Conservation (phyloP, 1,140 invertebrate species). For the Harlomillsia oculata region DNA sequence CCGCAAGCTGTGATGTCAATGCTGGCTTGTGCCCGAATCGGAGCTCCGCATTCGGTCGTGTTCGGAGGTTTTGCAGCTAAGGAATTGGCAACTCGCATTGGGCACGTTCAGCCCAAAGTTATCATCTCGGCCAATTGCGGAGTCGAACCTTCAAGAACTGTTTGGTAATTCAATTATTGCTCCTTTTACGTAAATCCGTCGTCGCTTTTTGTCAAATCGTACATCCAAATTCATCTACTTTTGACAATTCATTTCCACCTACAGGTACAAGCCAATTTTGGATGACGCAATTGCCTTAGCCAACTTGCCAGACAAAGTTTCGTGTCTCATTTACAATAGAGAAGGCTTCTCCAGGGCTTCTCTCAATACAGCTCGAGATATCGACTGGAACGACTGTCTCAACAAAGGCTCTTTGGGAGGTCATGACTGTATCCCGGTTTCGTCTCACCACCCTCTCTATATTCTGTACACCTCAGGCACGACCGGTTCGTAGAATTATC, state of each 20-base stretch:
- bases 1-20: conserved; percentile 82
- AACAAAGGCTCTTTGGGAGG: conserved; percentile 43
- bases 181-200: background rate
- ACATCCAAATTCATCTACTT: conserved; percentile 50
- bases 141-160: conserved; percentile 71
- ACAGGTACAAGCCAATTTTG: conserved; percentile 75
- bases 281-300: conserved; percentile 70
- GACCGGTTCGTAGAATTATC: conserved; percentile 49
- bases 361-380: conserved; percentile 54
- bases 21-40: conserved; percentile 88
- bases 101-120: conserved; percentile 38
- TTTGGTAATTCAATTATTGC: conserved; percentile 48
- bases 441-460: conserved; percentile 80
- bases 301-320: conserved; percentile 47
- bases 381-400: conserved; percentile 66
- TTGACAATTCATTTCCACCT: background rate
- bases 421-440: conserved; percentile 70
- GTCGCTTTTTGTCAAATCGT: no score
- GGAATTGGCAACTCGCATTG: conserved; percentile 9
- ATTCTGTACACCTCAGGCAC: conserved; percentile 89
- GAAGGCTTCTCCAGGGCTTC: conserved; percentile 53
- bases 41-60: conserved; percentile 88
- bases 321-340: conserved; percentile 72
- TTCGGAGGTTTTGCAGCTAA: conserved; percentile 48
- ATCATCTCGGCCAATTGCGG: conserved; percentile 66